Conservation (phyloP, 2,797 vertebrate genomes). For the Eulemur rubriventer region DNA sequence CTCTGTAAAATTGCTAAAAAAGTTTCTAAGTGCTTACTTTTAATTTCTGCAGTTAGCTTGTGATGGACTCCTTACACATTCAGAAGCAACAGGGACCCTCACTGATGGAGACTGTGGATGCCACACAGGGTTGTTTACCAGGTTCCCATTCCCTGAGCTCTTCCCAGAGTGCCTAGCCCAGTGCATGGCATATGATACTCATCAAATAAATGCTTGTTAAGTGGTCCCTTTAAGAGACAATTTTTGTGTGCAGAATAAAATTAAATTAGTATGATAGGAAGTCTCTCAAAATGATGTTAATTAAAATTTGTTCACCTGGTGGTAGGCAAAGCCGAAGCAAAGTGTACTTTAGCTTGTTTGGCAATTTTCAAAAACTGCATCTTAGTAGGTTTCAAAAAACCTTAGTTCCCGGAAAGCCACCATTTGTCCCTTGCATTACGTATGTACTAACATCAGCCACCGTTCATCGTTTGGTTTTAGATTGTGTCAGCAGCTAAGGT, state of each 20-base stretch:
- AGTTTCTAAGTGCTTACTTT: not conserved
- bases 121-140: not conserved
- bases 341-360: not conserved
- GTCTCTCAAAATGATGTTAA: not conserved
- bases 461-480: conserved; percentile 80
- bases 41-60: not conserved
- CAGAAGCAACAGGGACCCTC: not conserved
- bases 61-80: not conserved
- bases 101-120: not conserved
- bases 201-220: not conserved
- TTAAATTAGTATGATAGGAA: not conserved
- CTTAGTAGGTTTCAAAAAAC: not conserved
- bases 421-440: not conserved
- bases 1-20: not conserved
- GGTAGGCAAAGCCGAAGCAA: not conserved
- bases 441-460: not conserved
- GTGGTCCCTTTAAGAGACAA: not conserved
- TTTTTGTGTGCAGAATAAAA: not conserved
- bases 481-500: conserved; percentile 91
- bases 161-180: not conserved
- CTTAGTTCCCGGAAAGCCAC: not conserved
- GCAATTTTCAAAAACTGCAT: not conserved
- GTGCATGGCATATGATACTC: not conserved
- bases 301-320: not conserved
- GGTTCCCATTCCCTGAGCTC: not conserved